These are phyloP conservation scores for Drosophila auraria DNA, from an alignment of 1,140 invertebrate species.

Conservation along the genomic window DNA sequence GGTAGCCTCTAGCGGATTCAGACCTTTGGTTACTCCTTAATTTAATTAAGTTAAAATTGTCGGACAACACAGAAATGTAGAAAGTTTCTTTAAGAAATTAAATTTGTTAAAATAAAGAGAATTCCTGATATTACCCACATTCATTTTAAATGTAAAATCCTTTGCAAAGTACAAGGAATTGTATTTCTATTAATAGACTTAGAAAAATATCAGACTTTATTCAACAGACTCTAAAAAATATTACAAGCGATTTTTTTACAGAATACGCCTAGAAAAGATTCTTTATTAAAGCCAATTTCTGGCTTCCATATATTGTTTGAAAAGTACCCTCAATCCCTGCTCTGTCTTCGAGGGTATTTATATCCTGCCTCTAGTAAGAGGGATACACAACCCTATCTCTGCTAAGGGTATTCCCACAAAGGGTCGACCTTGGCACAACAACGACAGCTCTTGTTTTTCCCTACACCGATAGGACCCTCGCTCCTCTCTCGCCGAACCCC, in stretches of 20 bases:
- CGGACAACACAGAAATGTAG: background rate
- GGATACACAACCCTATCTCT: background rate
- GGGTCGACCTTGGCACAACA: constrained; percentile 48
- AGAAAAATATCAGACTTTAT: background rate
- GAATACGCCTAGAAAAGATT: background rate
- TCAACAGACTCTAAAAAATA: background rate
- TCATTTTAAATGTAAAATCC: too few species aligned
- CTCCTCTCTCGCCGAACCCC: constrained; percentile 18
- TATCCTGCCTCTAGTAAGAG: background rate
- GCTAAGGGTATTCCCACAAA: constrained; percentile 28
- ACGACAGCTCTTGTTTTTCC: constrained; percentile 32
- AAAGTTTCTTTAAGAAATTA: constrained; percentile 1
- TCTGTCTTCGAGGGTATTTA: background rate
- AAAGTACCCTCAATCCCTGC: background rate
- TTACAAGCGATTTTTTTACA: too few species aligned
- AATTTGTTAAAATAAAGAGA: background rate
- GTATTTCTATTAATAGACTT: too few species aligned
- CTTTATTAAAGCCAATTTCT: background rate
- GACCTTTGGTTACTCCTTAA: constrained; percentile 34
- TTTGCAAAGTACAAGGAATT: too few species aligned
- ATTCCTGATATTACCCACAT: too few species aligned
- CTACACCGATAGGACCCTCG: constrained; percentile 11
- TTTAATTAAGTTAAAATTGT: constrained; percentile 7
- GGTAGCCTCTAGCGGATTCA: background rate
- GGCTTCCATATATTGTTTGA: background rate